A percentile compares a stretch with the other conserved stretches of the same genome.
phyloP scores from a whole-genome alignment of 2,113 vertebrate genomes.

The Caranx melampygus region DNA sequence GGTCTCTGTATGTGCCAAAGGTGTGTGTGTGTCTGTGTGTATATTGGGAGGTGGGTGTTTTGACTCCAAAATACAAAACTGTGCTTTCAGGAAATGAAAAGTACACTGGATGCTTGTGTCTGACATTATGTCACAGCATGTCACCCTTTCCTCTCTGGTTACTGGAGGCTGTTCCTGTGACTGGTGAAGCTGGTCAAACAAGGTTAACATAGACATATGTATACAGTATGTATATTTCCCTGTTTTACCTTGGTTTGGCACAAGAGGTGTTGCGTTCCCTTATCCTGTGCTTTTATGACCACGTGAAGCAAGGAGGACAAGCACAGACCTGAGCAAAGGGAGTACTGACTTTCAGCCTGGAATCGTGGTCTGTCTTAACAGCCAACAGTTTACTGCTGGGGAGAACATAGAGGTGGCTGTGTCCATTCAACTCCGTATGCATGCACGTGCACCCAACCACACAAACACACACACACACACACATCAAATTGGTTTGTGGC shows the following conservation, averaged over 20 bases:
- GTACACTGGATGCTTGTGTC: constrained; percentile 1
- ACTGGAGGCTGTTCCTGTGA: constrained; percentile 12
- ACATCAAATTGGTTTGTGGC: constrained; percentile 42
- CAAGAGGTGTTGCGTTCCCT: constrained; percentile 42
- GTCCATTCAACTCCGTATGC: constrained; percentile 71
- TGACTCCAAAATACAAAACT: constrained; percentile 27
- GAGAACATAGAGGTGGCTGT: constrained; percentile 75
- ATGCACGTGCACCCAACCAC: constrained; percentile 61
- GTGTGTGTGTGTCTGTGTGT: neutral
- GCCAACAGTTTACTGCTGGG: constrained; percentile 65
- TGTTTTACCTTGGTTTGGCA: constrained; percentile 23
- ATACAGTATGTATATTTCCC: too few species aligned
- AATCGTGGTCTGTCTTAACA: constrained; percentile 52
- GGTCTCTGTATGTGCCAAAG: neutral
- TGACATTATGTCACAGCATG: constrained; percentile 14
- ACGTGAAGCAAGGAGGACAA: constrained; percentile 49
- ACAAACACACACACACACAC: constrained; percentile 26
- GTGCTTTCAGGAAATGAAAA: constrained; percentile 24
- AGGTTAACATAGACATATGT: constrained; percentile 21
- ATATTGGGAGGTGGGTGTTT: neutral
- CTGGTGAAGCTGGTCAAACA: constrained; percentile 22
- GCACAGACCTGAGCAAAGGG: constrained; percentile 68
- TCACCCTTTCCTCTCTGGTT: constrained; percentile 33
- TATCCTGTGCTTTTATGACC: constrained; percentile 29
- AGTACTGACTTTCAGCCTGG: constrained; percentile 70